phyloP scores from a whole-genome alignment of 2,113 vertebrate species.

The Corythornis madagascariensis region DNA sequence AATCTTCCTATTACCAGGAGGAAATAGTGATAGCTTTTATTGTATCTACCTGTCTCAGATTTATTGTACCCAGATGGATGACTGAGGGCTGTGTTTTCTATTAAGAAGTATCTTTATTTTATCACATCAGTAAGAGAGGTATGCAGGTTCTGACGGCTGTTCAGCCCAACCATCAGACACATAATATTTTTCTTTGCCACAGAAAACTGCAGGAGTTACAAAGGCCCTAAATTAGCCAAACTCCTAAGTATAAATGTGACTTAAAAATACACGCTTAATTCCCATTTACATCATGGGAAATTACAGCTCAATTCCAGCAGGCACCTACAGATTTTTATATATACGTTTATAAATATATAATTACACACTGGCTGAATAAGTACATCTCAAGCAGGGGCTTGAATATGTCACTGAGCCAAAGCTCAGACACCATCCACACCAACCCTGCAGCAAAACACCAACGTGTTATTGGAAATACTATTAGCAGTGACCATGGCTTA shows the following conservation, averaged over 20 bases:
- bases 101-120: constrained; percentile 38
- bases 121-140: background rate
- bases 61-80: constrained; percentile 45
- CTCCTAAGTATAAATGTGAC: background rate
- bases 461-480: background rate
- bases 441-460: background rate
- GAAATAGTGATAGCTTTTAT: constrained; percentile 17
- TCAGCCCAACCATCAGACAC: background rate
- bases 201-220: background rate
- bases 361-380: background rate
- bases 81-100: constrained; percentile 31
- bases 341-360: constrained; percentile 2
- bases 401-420: background rate
- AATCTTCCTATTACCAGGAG: constrained; percentile 11
- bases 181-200: background rate
- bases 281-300: constrained; percentile 3
- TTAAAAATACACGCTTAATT: constrained; percentile 14
- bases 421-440: background rate
- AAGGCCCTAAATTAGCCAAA: constrained; percentile 4
- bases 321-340: background rate
- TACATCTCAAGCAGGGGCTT: background rate
- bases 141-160: constrained; percentile 7
- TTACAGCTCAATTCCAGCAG: background rate
- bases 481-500: background rate
- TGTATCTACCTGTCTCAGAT: constrained; percentile 37